Conservation (phyloP, 2,113 vertebrate genomes). For the Chloebia gouldiae region DNA sequence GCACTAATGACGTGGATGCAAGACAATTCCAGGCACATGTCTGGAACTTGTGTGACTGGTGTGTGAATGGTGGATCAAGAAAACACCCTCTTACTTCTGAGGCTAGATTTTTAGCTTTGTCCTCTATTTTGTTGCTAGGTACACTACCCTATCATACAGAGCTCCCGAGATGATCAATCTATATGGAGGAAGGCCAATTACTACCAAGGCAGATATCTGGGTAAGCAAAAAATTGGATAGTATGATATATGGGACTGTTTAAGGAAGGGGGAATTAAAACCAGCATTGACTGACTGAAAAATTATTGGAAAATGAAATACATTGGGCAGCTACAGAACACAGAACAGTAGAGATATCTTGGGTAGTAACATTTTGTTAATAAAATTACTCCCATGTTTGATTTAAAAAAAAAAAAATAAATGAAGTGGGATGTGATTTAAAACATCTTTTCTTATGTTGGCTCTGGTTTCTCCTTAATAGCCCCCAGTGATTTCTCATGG, state of each 20-base stretch:
- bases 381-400: accelerated
- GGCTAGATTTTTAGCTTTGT: not conserved
- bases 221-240: slow-evolving; percentile 70
- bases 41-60: not conserved
- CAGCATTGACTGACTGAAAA: not conserved
- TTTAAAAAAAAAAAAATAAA: no score
- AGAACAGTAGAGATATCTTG: not conserved
- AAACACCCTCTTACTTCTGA: accelerated
- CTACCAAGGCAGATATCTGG: slow-evolving; percentile 99
- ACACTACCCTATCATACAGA: slow-evolving; percentile 95
- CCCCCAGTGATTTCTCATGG: not conserved
- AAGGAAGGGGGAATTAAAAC: not conserved
- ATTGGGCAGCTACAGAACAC: not conserved
- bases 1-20: accelerated
- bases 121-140: slow-evolving; percentile 73
- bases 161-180: slow-evolving; percentile 99
- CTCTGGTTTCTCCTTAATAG: not conserved
- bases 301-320: not conserved
- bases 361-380: not conserved
- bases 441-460: no score
- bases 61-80: accelerated
- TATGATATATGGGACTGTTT: not conserved
- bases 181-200: slow-evolving; percentile 94
- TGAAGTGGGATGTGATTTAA: not conserved
- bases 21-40: accelerated